Percentiles rank a stretch among this genome's conserved stretches.
These are phyloP conservation scores for Podabrus alpinus DNA, from an alignment of 2,888 invertebrate genomes.

Conservation along the genomic window DNA sequence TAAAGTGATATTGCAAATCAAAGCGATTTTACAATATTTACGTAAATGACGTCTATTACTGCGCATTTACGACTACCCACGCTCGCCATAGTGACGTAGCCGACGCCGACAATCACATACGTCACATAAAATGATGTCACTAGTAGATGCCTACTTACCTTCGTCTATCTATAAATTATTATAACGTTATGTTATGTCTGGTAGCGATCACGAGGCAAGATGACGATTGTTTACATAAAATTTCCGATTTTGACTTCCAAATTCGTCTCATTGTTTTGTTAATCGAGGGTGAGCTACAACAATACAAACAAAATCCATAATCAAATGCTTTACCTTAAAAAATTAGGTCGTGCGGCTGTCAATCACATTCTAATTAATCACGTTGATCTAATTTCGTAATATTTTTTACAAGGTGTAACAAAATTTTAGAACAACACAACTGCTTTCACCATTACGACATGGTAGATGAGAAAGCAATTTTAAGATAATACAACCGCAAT, in stretches of 20 bases:
- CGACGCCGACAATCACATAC: constrained; percentile 31
- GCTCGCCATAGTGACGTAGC: constrained; percentile 36
- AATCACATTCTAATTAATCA: background rate
- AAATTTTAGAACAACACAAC: background rate
- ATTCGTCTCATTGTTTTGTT: background rate
- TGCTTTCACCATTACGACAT: no score
- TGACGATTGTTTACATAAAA: background rate
- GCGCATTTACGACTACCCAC: constrained; percentile 37
- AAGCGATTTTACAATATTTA: constrained; percentile 33
- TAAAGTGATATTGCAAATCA: background rate
- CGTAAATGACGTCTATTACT: constrained; percentile 32
- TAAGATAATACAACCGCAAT: no score
- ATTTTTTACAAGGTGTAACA: background rate
- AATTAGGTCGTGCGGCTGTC: background rate
- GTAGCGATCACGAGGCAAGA: background rate
- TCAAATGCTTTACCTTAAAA: background rate
- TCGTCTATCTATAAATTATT: background rate
- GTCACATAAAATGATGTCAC: constrained; percentile 34
- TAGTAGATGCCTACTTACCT: background rate
- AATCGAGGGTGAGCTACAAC: background rate
- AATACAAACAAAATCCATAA: background rate
- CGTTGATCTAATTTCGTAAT: background rate
- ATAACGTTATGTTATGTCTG: background rate
- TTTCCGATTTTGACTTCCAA: background rate
- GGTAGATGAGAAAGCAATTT: no score